These are phyloP conservation scores for Leptinotarsa haldemani DNA, from an alignment of 2,888 invertebrate species.

Conservation along the genomic window DNA sequence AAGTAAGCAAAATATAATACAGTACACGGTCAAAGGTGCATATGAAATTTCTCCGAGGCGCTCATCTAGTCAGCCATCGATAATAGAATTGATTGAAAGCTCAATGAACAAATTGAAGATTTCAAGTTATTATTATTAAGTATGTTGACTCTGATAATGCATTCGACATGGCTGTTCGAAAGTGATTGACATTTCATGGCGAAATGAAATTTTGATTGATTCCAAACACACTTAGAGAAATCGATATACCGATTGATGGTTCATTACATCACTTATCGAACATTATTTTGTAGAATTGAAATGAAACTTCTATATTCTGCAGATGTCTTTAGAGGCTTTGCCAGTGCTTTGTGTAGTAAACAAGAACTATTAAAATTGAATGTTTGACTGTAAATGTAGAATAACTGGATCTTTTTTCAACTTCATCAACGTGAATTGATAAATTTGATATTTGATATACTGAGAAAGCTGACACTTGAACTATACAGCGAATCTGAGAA, in stretches of 20 bases:
- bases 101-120: slow-evolving; percentile 11
- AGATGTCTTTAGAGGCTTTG: too few relatives aligned
- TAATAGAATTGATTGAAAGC: slow-evolving; percentile 10
- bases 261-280: too few relatives aligned
- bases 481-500: too few relatives aligned
- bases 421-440: too few relatives aligned
- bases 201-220: slow-evolving; percentile 6
- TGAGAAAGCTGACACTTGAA: too few relatives aligned
- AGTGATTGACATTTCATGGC: slow-evolving; percentile 12
- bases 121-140: not conserved
- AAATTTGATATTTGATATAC: too few relatives aligned
- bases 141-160: slow-evolving; percentile 13
- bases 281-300: too few relatives aligned
- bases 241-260: not conserved
- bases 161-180: not conserved
- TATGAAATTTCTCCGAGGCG: not conserved
- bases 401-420: too few relatives aligned
- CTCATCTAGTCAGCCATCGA: not conserved
- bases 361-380: too few relatives aligned
- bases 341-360: too few relatives aligned
- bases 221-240: slow-evolving; percentile 7
- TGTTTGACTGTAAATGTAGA: too few relatives aligned
- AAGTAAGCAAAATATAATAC: not conserved
- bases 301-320: too few relatives aligned
- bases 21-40: not conserved